A percentile compares a stretch with the other conserved stretches of the same genome.
phyloP scores from a whole-genome alignment of 2,888 invertebrate species.

The Dasypogon diadema region DNA sequence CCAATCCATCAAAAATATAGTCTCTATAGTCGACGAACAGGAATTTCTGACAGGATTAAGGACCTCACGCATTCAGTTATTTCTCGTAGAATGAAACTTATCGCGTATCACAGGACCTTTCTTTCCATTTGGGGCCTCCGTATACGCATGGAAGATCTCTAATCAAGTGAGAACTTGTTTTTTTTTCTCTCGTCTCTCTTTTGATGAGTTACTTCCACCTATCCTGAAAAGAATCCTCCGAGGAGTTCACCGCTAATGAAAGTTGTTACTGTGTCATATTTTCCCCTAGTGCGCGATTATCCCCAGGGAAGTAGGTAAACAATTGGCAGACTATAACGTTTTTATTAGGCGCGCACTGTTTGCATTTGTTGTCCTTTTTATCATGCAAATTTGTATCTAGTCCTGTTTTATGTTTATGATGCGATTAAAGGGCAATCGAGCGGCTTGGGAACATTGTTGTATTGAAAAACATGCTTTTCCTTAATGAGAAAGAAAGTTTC shows the following conservation, averaged over 20 bases:
- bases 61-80: conserved; percentile 24
- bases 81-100: background rate
- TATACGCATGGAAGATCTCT: background rate
- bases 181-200: background rate
- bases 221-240: background rate
- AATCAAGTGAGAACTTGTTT: conserved; percentile 46
- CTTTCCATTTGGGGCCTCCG: too few species aligned
- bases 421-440: conserved; percentile 47
- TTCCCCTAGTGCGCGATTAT: conserved; percentile 13
- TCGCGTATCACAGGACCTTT: background rate
- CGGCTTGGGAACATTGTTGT: conserved; percentile 36
- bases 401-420: conserved; percentile 14
- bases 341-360: conserved; percentile 30
- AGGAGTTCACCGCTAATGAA: conserved; percentile 31
- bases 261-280: conserved; percentile 24
- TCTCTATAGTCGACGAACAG: background rate
- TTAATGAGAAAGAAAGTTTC: background rate
- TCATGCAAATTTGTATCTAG: conserved; percentile 18
- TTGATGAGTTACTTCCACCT: background rate
- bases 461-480: too few species aligned
- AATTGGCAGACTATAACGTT: conserved; percentile 32
- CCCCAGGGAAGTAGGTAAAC: conserved; percentile 28
- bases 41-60: conserved; percentile 34
- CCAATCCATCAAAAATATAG: conserved; percentile 43
- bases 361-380: conserved; percentile 29